Conservation (phyloP, 2,888 invertebrate genomes). For the Tineola bisselliella region DNA sequence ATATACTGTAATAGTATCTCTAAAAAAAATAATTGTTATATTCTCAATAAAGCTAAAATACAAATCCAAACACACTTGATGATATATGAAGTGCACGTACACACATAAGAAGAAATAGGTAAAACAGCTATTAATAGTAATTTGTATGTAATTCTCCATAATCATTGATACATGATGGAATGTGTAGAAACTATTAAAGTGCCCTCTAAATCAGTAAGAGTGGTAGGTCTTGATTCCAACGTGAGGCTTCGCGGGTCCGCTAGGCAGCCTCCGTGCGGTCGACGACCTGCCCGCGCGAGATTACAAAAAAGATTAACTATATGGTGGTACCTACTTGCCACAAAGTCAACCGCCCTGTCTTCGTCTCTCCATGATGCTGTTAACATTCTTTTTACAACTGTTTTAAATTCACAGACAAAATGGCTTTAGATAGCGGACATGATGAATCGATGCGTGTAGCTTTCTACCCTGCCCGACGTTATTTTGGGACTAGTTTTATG, state of each 20-base stretch:
- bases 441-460: neutral
- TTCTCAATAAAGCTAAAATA: too few relatives aligned
- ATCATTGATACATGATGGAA: neutral
- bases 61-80: too few relatives aligned
- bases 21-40: too few relatives aligned
- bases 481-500: slow-evolving; percentile 6
- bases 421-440: neutral
- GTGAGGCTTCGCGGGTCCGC: slow-evolving; percentile 19
- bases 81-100: too few relatives aligned
- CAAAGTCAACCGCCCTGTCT: neutral
- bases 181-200: neutral
- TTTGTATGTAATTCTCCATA: too few relatives aligned
- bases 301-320: slow-evolving; percentile 54
- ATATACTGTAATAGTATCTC: too few relatives aligned
- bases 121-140: too few relatives aligned
- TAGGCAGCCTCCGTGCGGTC: slow-evolving; percentile 55
- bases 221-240: slow-evolving; percentile 1
- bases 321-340: neutral
- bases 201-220: neutral
- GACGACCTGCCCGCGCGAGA: slow-evolving; percentile 50
- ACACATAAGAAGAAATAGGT: too few relatives aligned
- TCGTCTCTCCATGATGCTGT: neutral
- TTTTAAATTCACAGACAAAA: neutral
- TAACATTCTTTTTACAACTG: neutral
- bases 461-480: neutral